phyloP scores from a whole-genome alignment of 2,888 invertebrate genomes.

The Abrostola tripartita region DNA sequence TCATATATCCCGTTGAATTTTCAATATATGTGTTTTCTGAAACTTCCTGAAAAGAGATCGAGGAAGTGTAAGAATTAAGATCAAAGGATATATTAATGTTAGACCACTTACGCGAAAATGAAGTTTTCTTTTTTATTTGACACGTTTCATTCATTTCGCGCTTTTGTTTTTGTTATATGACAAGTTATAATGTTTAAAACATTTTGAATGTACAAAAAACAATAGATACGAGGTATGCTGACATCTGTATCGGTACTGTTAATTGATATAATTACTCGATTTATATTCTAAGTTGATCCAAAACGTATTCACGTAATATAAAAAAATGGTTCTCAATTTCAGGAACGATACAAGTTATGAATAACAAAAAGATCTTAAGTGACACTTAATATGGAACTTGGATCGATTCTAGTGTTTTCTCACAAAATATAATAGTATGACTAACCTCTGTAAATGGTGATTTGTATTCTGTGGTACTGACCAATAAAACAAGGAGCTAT shows the following conservation, averaged over 20 bases:
- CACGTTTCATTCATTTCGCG: too few species aligned
- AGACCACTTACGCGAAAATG: too few species aligned
- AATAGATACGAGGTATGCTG: conserved; percentile 5
- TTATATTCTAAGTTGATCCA: conserved; percentile 39
- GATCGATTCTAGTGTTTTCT: conserved; percentile 24
- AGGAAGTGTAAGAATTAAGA: conserved; percentile 17
- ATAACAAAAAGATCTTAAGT: conserved; percentile 25
- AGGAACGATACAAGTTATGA: conserved; percentile 27
- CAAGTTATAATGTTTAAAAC: too few species aligned
- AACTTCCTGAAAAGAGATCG: conserved; percentile 20
- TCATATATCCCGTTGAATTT: conserved; percentile 37
- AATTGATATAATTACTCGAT: conserved; percentile 38
- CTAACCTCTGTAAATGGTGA: conserved; percentile 20
- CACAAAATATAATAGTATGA: conserved; percentile 27
- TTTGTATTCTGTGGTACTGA: conserved; percentile 37
- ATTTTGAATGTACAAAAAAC: conserved; percentile 10
- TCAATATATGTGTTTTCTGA: conserved; percentile 26
- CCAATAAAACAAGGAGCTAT: conserved; percentile 25
- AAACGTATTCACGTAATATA: conserved; percentile 16
- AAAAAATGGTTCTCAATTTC: conserved; percentile 32
- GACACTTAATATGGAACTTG: conserved; percentile 23
- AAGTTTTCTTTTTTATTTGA: too few species aligned
- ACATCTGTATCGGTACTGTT: conserved; percentile 11
- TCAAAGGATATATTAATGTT: conserved; percentile 18
- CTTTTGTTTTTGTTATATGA: too few species aligned